A percentile compares a stretch with the other conserved stretches of the same genome.
Conservation (phyloP, 2,888 invertebrate species). For the Ptilodon capucinus region DNA sequence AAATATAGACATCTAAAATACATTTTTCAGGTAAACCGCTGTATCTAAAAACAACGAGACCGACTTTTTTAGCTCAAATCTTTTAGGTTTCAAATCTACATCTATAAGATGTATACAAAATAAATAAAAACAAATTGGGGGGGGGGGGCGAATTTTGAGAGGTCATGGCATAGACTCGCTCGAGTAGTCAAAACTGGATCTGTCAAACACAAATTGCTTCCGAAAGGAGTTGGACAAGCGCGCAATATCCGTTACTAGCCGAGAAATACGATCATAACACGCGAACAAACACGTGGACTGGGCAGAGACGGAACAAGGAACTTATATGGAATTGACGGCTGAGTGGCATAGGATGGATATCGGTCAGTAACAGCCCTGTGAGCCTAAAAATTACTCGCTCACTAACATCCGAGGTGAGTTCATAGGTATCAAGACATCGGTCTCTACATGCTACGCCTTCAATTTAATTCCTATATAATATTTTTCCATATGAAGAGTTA, state of each 20-base stretch:
- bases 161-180: slow-evolving; percentile 47
- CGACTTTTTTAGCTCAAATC: no score
- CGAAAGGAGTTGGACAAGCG: slow-evolving; percentile 53
- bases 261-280: slow-evolving; percentile 42
- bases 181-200: slow-evolving; percentile 64
- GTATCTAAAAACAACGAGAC: no score
- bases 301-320: slow-evolving; percentile 12
- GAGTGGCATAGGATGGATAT: neutral
- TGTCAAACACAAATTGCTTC: slow-evolving; percentile 68
- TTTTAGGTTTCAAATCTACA: no score
- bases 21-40: no score
- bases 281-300: slow-evolving; percentile 13
- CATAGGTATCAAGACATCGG: no score
- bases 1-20: no score
- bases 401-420: no score
- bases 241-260: slow-evolving; percentile 51
- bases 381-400: no score
- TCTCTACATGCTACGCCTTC: no score
- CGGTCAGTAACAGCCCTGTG: neutral
- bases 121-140: slow-evolving; percentile 37
- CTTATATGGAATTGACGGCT: neutral
- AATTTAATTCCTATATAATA: no score
- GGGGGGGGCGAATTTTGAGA: slow-evolving; percentile 38
- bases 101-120: slow-evolving; percentile 27
- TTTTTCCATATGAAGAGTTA: no score